These are phyloP conservation scores for Acromyrmex charruanus DNA, from an alignment of 1,140 invertebrate species.

Conservation along the genomic window DNA sequence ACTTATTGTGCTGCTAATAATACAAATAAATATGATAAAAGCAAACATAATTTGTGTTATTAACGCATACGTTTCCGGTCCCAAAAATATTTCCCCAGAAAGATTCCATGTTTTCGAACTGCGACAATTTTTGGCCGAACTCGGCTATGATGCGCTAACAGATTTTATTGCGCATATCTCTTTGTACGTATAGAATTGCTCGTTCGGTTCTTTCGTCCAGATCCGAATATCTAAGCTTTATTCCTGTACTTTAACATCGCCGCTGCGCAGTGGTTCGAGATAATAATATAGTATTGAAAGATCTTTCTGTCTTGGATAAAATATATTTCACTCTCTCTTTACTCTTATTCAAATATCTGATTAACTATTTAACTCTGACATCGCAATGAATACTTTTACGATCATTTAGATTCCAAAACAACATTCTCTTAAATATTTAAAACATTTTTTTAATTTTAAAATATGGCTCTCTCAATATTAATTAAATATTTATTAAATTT, in stretches of 20 bases:
- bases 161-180: constrained; percentile 65
- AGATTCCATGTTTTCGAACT: constrained; percentile 15
- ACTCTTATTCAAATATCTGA: neutral
- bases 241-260: constrained; percentile 55
- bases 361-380: constrained; percentile 25
- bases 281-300: neutral
- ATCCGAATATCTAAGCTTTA: constrained; percentile 68
- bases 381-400: constrained; percentile 2
- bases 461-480: neutral
- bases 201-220: constrained; percentile 68
- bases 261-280: constrained; percentile 60
- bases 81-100: constrained; percentile 11
- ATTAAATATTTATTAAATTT: constrained; percentile 6
- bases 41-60: constrained; percentile 40
- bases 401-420: neutral
- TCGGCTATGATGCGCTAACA: constrained; percentile 24
- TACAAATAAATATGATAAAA: constrained; percentile 66
- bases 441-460: neutral
- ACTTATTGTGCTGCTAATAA: constrained; percentile 64
- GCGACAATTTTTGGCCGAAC: constrained; percentile 63
- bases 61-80: constrained; percentile 27
- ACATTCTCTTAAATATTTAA: neutral
- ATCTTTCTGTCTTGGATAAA: neutral
- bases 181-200: constrained; percentile 63
- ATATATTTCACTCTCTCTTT: neutral